These are phyloP conservation scores for Argya squamiceps DNA, from an alignment of 2,797 vertebrate species.

Conservation along the genomic window DNA sequence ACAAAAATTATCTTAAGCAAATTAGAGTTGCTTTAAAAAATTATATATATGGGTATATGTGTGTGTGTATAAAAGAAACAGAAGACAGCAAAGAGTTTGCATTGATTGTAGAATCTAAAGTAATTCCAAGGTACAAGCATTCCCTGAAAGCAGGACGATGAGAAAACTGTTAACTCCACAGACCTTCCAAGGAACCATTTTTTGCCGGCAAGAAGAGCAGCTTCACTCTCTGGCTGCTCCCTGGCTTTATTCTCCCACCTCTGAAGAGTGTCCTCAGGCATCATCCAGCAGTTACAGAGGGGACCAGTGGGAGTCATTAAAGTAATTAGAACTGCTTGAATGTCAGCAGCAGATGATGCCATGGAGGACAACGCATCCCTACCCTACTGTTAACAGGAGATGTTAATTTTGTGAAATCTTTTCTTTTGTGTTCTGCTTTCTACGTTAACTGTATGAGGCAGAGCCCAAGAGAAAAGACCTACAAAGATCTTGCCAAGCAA, in stretches of 20 bases:
- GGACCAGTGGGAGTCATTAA: constrained; percentile 29
- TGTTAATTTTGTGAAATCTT: constrained; percentile 21
- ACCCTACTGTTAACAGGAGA: constrained; percentile 7
- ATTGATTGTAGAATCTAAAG: background rate
- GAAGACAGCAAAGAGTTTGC: background rate
- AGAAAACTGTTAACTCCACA: background rate
- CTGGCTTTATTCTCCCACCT: constrained; percentile 4
- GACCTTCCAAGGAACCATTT: background rate
- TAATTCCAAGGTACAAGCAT: background rate
- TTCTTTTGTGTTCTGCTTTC: constrained; percentile 13
- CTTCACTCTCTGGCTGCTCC: background rate
- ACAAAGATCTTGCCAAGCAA: background rate
- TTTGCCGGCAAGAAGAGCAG: background rate
- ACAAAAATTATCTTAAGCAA: background rate
- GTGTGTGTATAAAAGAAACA: background rate
- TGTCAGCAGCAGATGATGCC: constrained; percentile 49
- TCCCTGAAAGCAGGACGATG: background rate
- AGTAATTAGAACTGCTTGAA: constrained; percentile 43
- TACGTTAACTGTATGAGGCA: background rate
- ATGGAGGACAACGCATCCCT: constrained; percentile 29
- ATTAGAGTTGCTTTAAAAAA: background rate
- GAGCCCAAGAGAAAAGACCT: background rate
- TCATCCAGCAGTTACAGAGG: constrained; percentile 2
- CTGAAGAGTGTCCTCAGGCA: constrained; percentile 24
- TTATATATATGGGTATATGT: no score